Evolutionary conservation across 37 sponge, comb jelly and placozoan species (phyloP).

Genomic region (Cliona cf. orientalis): DNA sequence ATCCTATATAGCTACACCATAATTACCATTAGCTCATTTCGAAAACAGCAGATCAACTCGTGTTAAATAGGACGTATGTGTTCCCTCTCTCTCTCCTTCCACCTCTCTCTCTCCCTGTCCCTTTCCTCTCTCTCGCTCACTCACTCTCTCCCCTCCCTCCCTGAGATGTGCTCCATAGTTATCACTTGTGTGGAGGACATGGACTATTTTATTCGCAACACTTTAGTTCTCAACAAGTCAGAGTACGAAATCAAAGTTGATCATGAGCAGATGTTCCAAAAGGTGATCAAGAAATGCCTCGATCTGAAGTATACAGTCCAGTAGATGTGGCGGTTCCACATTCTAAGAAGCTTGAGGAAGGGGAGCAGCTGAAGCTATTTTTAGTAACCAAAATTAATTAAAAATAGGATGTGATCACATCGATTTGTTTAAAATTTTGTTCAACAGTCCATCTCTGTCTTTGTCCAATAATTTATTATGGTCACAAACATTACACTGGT

Average conservation of each 20-base stretch:
- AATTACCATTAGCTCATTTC: background rate
- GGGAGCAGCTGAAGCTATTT: constrained; percentile 25
- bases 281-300: constrained; percentile 72
- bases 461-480: no score
- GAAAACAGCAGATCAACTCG: background rate
- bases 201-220: constrained; percentile 66
- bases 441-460: no score
- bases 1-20: background rate
- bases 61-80: background rate
- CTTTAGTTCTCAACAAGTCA: constrained; percentile 62
- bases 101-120: background rate
- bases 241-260: constrained; percentile 81
- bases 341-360: constrained; percentile 26
- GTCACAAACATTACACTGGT: no score
- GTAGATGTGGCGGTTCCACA: constrained; percentile 82
- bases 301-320: constrained; percentile 80
- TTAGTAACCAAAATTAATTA: no score
- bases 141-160: background rate
- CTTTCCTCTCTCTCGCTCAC: background rate
- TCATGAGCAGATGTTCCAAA: constrained; percentile 66
- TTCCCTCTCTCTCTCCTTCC: background rate
- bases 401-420: no score
- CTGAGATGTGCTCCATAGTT: constrained; percentile 83
- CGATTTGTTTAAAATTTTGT: no score
- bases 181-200: constrained; percentile 81